Conservation (phyloP, 2,888 invertebrate species). For the Tenthredo mesomela region DNA sequence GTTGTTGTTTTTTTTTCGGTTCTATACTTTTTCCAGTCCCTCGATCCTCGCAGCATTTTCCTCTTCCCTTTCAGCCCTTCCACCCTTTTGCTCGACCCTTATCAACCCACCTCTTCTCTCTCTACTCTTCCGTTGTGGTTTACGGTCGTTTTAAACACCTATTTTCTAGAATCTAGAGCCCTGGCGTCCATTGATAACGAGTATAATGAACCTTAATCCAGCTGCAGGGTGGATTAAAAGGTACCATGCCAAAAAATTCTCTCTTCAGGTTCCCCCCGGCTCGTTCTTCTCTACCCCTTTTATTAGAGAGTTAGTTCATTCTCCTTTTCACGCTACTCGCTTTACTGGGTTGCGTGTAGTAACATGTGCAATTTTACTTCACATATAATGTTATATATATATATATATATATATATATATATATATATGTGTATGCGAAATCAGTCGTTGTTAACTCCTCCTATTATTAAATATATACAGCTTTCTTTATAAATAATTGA, state of each 20-base stretch:
- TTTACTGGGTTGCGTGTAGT: neutral
- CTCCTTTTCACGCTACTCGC: neutral
- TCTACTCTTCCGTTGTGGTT: conserved; percentile 29
- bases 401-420: too few relatives aligned
- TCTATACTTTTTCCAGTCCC: neutral
- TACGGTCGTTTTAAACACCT: conserved; percentile 41
- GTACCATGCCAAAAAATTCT: conserved; percentile 32
- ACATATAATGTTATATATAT: neutral
- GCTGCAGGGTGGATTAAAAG: conserved; percentile 34
- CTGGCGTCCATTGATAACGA: conserved; percentile 50
- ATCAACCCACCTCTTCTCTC: conserved; percentile 8
- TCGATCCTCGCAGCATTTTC: neutral
- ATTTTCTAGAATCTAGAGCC: conserved; percentile 41
- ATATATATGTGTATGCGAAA: too few relatives aligned
- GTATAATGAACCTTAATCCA: conserved; percentile 46
- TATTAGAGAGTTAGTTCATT: neutral
- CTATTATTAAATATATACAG: neutral
- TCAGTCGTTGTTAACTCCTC: neutral
- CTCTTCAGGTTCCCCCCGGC: neutral
- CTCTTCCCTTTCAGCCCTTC: conserved; percentile 27
- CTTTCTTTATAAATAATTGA: conserved; percentile 30
- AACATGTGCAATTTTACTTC: conserved; percentile 8
- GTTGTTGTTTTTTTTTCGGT: neutral
- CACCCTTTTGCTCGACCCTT: conserved; percentile 29
- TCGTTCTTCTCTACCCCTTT: neutral